Evolutionary conservation across 1,140 invertebrate genomes (phyloP).

Genomic region (Araneus ventricosus): DNA sequence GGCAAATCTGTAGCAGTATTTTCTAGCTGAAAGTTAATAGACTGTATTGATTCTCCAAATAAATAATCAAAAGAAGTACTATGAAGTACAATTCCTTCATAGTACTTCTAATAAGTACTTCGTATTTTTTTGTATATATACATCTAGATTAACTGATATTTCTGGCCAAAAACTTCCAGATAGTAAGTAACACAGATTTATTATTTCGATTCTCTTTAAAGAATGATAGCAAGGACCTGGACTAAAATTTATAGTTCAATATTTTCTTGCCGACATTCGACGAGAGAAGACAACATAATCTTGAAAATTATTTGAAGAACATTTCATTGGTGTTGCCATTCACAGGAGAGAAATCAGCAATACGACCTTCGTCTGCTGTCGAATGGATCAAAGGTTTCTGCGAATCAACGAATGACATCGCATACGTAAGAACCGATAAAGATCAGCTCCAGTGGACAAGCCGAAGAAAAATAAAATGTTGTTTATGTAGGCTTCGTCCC

Average conservation of each 20-base stretch:
- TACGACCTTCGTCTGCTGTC: constrained; percentile 14
- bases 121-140: too few species aligned
- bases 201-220: too few species aligned
- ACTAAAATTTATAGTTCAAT: background rate
- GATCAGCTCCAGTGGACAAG: background rate
- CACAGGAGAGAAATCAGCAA: background rate
- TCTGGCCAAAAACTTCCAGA: too few species aligned
- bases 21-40: too few species aligned
- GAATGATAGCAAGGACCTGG: too few species aligned
- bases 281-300: background rate
- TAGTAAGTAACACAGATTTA: too few species aligned
- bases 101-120: too few species aligned
- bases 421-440: constrained; percentile 24
- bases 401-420: background rate
- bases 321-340: background rate
- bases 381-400: constrained; percentile 20
- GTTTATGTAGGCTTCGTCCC: constrained; percentile 26
- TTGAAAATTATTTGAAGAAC: background rate
- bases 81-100: too few species aligned
- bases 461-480: constrained; percentile 4
- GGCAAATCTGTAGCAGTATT: too few species aligned
- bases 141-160: too few species aligned
- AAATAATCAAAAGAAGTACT: too few species aligned
- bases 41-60: too few species aligned
- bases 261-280: background rate